Base-by-base conservation (phyloP, 2,113 vertebrate species). In the Tachysurus fulvidraco region DNA sequence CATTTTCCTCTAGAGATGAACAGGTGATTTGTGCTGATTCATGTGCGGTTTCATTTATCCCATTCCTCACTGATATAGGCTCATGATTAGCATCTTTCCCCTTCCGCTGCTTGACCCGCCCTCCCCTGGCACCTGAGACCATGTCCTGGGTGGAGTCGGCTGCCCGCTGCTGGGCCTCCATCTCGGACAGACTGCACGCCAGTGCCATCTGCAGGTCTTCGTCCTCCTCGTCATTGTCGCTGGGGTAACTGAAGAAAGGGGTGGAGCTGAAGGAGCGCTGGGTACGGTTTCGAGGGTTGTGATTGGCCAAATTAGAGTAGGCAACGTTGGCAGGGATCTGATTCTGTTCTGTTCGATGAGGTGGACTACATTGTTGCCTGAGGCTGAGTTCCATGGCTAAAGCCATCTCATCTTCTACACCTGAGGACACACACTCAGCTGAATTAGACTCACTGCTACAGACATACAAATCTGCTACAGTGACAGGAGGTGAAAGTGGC, bases 171-270 rank as follows among this genome's bases (percentile, higher is more conserved):
- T 96, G 95, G 89, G 95, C 95, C 90, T 99, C 98, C 96, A 97
- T 96, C 95, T 99, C 98, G 2, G 98, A 99, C 85, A 99, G 94
- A 94, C 98, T 99, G 95, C 94, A 98, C 69, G 98, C 98, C 96
- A 99, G 96, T 86, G 98, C 98, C 91, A 99, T 96, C 95, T 99
- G 98, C 89, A 99, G 94, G 81, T 98, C 97, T 93, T 99, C 98
- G 0, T 97, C 96, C 5, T 97, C 97, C 0, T 98, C 97, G 7
- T 93, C 92, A 41, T 87, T 88, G 0, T 90, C 93, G 82, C 94
- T 95, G 0, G 92, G 89, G 86, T 93, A 96, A 78, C 91, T 89
- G 92, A 94, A 94, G 90, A 93, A 94, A 0, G 96, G 96, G 1
- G 95, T 94, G 0, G 96, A 94, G 89, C 94, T 96, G 85, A 93